Base-by-base conservation (phyloP, 2,888 invertebrate genomes). In the Chorisops tibialis region DNA sequence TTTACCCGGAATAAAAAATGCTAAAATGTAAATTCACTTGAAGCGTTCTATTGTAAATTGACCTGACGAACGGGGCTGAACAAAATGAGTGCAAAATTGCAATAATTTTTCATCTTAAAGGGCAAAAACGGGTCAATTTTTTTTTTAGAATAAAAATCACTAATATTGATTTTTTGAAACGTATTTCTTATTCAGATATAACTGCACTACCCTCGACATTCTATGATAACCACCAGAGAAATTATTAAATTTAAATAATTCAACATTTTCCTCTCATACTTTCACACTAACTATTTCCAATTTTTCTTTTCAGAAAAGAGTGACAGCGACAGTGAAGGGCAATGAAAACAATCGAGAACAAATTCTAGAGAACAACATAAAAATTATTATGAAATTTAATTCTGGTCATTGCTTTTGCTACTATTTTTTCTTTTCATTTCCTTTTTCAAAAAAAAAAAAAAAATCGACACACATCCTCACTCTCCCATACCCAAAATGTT, bases 321-420 rank as follows among this genome's bases (percentile, higher is more conserved):
- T 82, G 92, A 93, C 86, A 93, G 91, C 82, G 92, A 93, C 83
- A 93, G 92, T 81, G 92, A 93, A 83, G 92, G 91, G 81, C 92
- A 92, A 83, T 92, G 87, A 86, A 43, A 54, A n/a, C 5, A 41
- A 54, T n/a, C 2, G 12, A 52, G 19, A 38, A 39, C n/a, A 39
- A 18, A 38, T 14, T 52, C 19, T 38, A 52, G 35, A 52, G 12
- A 38, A 30, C 50, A 16, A 52, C 4, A 52, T 39, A 5, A 39
- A n/a, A 14, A 41, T 19, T 22, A 14, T 12, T 24, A 54, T 2
- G 16, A 24, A 54, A 54, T 24, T 41, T 22, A 18, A 54, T 45
- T 56, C 56, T 56, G 30, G 43, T 56, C 56, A 56, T 56, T 56
- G 56, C 41, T 14, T 14, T 14, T 3, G 41, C 41, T 11, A 41